phyloP scores from a whole-genome alignment of 2,888 invertebrate genomes.

The Sminthurides aquaticus region DNA sequence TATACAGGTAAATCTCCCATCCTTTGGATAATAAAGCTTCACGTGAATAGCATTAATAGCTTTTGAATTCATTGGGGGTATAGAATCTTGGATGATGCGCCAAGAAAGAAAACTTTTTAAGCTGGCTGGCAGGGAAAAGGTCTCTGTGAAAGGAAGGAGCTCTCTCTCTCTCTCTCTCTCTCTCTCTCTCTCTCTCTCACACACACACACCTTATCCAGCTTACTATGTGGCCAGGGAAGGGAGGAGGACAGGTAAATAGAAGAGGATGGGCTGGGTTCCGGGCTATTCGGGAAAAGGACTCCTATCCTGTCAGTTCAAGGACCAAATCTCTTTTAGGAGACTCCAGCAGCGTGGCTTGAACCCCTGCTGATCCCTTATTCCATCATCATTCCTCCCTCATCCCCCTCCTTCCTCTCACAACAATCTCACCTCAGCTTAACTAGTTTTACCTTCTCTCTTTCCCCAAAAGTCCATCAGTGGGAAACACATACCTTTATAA shows the following conservation, averaged over 20 bases:
- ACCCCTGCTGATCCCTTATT: constrained; percentile 43
- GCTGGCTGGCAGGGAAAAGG: no score
- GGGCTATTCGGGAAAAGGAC: not conserved
- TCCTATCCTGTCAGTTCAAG: constrained; percentile 40
- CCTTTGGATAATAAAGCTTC: not conserved
- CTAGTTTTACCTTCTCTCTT: no score
- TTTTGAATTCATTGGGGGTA: constrained; percentile 10
- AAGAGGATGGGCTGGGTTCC: constrained; percentile 22
- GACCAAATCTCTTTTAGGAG: constrained; percentile 40
- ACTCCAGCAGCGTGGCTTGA: constrained; percentile 42
- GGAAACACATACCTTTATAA: no score
- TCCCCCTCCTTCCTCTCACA: not conserved
- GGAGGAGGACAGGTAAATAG: constrained; percentile 10
- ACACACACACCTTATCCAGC: not conserved
- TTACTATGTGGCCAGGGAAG: not conserved
- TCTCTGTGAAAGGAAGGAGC: no score
- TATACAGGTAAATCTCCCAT: not conserved
- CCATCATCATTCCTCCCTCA: constrained; percentile 30
- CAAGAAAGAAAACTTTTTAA: no score
- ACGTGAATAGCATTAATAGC: constrained; percentile 5
- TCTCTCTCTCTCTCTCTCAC: no score
- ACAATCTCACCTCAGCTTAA: not conserved
- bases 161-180: not conserved
- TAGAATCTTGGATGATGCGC: not conserved
- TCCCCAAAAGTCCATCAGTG: no score